Base-by-base conservation (phyloP, 2,888 invertebrate species). In the Zaprionus bogoriensis region DNA sequence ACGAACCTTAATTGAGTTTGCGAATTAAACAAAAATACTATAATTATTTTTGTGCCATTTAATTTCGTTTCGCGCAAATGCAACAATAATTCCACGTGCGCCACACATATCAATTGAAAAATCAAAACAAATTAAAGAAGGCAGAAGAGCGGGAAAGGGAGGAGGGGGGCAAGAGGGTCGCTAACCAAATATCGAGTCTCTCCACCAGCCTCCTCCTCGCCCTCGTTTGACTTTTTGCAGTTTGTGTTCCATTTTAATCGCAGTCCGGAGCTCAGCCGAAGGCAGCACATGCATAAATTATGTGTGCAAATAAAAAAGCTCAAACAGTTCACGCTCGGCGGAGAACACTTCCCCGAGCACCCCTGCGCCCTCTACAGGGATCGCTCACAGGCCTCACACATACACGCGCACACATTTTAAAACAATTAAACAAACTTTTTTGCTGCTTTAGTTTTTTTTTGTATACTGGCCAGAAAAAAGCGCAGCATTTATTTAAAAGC, bases 371-470 rank as follows among this genome's bases (percentile, higher is more conserved):
- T 14, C 32, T 14, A 3, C 17, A 17, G 32, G 32, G 32, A 36
- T 7, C 32, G 32, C 32, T 36, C 32, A 17, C 9, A 36, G 32
- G 32, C 7, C 38, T 28, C 44, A 25, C 39, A 32, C 30, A 38
- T 62, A 55, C 23, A 38, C 41, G 36, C 48, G 46, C 52, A 57
- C 52, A 59, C 76, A 79, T 79, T 76, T 76, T 79, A 76, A 76
- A 79, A 76, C 80, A 76, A 79, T 76, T 76, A 79, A 79, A 73
- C 55, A 53, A 65, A 59, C 57, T 46, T 69, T 67, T 71, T 68
- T 54, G 42, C 17, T n/a, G 32, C 17, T 12, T 38, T 44, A 27
- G 20, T 12, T 9, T 7, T 23, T 23, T 20, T 55, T 67, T 48
- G 17, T 61, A 19, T 39, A 5, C 22, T 27, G 27, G 32, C 28